Evolutionary conservation across 1,140 invertebrate species (phyloP).

Genomic region (Sycobia sp.): DNA sequence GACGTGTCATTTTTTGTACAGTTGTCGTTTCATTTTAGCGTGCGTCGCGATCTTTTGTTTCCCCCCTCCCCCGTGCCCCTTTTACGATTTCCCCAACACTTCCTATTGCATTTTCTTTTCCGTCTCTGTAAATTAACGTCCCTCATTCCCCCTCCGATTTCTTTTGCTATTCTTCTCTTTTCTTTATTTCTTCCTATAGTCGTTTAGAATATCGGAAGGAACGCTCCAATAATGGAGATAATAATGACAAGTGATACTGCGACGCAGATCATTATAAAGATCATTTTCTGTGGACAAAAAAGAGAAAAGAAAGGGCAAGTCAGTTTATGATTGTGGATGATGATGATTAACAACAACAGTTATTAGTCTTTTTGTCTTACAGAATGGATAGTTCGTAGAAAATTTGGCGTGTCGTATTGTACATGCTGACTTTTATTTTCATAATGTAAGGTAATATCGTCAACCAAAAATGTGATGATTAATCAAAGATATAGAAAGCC

Average conservation of each 20-base stretch:
- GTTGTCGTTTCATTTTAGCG: slow-evolving; percentile 11
- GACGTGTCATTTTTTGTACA: slow-evolving; percentile 24
- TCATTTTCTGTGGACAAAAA: slow-evolving; percentile 83
- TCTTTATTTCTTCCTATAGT: slow-evolving; percentile 27
- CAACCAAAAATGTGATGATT: not conserved
- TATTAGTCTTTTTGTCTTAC: not conserved
- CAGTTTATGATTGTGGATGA: slow-evolving; percentile 16
- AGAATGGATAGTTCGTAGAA: not conserved
- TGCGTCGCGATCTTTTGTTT: slow-evolving; percentile 35
- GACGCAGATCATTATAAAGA: slow-evolving; percentile 82
- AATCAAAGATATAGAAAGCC: not conserved
- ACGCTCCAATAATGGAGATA: slow-evolving; percentile 56
- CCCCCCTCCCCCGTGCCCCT: slow-evolving; percentile 14
- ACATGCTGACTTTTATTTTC: not conserved
- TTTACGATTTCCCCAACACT: too few relatives aligned
- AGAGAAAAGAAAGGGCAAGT: slow-evolving; percentile 43
- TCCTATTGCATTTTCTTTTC: slow-evolving; percentile 24
- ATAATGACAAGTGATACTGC: slow-evolving; percentile 61
- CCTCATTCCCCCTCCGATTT: slow-evolving; percentile 27
- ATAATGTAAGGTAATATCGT: not conserved
- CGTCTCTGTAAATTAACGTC: slow-evolving; percentile 33
- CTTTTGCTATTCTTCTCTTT: slow-evolving; percentile 25
- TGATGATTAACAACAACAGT: not conserved
- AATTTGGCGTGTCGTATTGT: not conserved
- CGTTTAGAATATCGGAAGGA: slow-evolving; percentile 54